A percentile compares a stretch with the other conserved stretches of the same genome.
Conservation (phyloP, 2,888 invertebrate genomes). For the Polylopha cassiicola region DNA sequence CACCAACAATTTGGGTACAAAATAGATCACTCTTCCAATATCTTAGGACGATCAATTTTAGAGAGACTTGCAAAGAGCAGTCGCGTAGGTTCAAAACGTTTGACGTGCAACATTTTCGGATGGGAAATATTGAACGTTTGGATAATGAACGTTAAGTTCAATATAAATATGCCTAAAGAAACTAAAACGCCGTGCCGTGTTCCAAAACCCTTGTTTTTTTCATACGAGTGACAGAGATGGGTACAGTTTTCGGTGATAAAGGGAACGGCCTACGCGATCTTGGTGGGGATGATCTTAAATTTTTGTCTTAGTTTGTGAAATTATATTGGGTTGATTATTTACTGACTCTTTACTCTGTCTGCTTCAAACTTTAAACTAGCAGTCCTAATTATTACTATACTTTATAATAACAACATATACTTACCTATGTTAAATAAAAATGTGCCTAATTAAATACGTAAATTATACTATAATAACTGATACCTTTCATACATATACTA, state of each 20-base stretch:
- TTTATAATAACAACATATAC: no score
- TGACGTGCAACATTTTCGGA: constrained; percentile 24
- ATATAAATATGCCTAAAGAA: constrained; percentile 29
- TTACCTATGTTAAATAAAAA: no score
- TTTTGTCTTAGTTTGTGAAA: constrained; percentile 50
- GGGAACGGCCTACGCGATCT: constrained; percentile 69
- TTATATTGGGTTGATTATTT: constrained; percentile 35
- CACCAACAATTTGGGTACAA: neutral
- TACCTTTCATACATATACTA: no score
- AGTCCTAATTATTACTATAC: no score
- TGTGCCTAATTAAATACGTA: no score
- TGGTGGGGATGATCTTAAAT: constrained; percentile 73
- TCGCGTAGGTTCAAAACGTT: constrained; percentile 32
- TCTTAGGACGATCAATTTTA: constrained; percentile 23
- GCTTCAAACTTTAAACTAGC: no score
- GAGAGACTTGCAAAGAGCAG: constrained; percentile 28
- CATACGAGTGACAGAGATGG: constrained; percentile 64
- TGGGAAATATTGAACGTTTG: constrained; percentile 29
- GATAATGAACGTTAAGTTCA: constrained; percentile 27
- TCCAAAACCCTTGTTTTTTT: constrained; percentile 64
- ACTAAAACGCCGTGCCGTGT: constrained; percentile 49
- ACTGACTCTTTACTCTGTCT: constrained; percentile 5
- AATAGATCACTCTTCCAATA: neutral
- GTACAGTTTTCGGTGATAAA: constrained; percentile 66
- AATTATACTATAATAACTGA: no score